Conservation (phyloP, 2,113 vertebrate species). For the Micronycteris hirsuta region DNA sequence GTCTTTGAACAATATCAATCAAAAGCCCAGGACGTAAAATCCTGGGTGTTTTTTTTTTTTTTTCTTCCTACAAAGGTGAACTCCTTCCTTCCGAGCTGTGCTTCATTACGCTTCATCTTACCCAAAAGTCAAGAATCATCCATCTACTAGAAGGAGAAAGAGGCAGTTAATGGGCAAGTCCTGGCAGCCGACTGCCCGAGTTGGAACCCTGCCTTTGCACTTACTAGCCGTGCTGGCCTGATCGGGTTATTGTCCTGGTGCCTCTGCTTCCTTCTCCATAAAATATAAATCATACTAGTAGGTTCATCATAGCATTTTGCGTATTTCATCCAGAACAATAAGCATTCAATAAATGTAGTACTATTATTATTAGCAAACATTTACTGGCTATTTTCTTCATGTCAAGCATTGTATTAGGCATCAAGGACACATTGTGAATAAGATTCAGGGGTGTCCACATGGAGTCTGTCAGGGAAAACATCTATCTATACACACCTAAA, state of each 20-base stretch:
- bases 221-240: background rate
- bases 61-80: background rate
- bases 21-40: slow-evolving; percentile 2
- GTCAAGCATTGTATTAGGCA: background rate
- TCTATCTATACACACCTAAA: too few relatives aligned
- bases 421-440: background rate
- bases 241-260: background rate
- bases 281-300: background rate
- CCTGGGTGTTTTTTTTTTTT: background rate
- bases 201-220: background rate
- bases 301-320: background rate
- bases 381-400: background rate
- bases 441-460: background rate
- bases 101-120: slow-evolving; percentile 2
- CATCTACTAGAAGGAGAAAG: background rate
- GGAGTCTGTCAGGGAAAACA: background rate
- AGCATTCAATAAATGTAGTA: background rate
- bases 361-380: background rate
- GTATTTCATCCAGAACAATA: background rate
- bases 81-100: background rate
- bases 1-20: background rate
- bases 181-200: background rate
- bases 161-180: background rate
- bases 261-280: background rate
- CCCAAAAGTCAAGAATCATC: background rate